Base-by-base conservation (phyloP, 1,140 invertebrate species). In the Procambarus virginalis region DNA sequence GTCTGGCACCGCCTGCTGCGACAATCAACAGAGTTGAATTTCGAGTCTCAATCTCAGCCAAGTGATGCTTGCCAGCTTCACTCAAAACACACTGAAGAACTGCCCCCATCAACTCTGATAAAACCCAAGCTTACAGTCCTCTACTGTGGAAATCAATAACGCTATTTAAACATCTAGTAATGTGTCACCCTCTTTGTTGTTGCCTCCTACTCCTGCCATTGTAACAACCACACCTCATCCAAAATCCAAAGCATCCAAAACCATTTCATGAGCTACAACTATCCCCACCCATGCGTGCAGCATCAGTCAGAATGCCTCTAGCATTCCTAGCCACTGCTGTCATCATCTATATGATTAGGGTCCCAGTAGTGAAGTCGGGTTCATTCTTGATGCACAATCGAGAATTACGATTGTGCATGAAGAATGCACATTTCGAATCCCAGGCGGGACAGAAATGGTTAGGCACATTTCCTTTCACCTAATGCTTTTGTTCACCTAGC, bases 81-180 rank as follows among this genome's bases (percentile, higher is more conserved):
- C 34, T 34, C 34, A 34, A 34, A 34, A 34, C 34, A 34, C 34
- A 34, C 34, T 34, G 34, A 34, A 34, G 34, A 34, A 34, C 34
- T 34, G 34, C 34, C 34, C 34, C 34, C 34, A 34, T 34, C 34
- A 34, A 34, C 34, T 34, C 34, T 34, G 34, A 34, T 34, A 34
- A 34, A 34, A 34, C 34, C 34, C 70, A 20, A 75, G 88, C 45
- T 89, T 81, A 45, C 73, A 81, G 5, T 79, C 88, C n/a, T 89
- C 88, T 10, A 89, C 88, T 68, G 22, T 89, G 22, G 73, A 75
- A 12, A 89, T 81, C 75, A 79, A 34, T 60, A 75, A 73, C n/a
- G 82, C 68, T 34, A 75, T 80, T 64, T 64, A 48, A n/a, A 60
- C 81, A 10, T 48, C 75, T 17, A 34, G 49, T 9, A 79, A 58